These are phyloP conservation scores for Chionis minor DNA, from an alignment of 2,113 vertebrate species.

Conservation along the genomic window DNA sequence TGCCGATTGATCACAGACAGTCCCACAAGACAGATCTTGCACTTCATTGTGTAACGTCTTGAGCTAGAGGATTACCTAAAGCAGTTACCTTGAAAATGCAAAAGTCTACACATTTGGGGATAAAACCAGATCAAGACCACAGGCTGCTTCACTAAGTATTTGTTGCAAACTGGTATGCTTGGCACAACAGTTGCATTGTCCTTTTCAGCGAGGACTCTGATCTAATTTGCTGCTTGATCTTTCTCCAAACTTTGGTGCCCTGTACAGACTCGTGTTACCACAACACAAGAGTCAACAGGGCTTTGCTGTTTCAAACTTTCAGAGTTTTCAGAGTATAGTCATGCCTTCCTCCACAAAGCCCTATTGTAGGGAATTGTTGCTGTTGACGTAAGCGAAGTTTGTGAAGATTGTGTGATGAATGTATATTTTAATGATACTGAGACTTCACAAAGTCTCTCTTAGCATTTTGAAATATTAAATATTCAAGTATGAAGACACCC, in stretches of 20 bases:
- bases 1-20: background rate
- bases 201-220: background rate
- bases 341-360: background rate
- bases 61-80: background rate
- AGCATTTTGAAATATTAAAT: background rate
- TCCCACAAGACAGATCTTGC: background rate
- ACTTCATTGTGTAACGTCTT: background rate
- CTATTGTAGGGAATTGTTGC: background rate
- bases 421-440: background rate
- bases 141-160: background rate
- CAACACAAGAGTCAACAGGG: background rate
- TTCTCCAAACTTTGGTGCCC: background rate
- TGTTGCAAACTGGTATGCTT: background rate
- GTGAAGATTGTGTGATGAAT: background rate
- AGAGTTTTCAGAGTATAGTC: background rate
- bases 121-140: background rate
- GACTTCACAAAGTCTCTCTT: background rate
- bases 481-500: background rate
- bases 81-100: background rate
- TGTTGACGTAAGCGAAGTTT: background rate
- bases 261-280: background rate
- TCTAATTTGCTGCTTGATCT: background rate
- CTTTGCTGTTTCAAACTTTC: background rate
- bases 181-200: background rate
- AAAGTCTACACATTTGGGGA: background rate